Evolutionary conservation across 2,797 vertebrate genomes (phyloP), one percentile per base, ranked within the genome.

Genomic region (Paedocypris micromegethes): DNA sequence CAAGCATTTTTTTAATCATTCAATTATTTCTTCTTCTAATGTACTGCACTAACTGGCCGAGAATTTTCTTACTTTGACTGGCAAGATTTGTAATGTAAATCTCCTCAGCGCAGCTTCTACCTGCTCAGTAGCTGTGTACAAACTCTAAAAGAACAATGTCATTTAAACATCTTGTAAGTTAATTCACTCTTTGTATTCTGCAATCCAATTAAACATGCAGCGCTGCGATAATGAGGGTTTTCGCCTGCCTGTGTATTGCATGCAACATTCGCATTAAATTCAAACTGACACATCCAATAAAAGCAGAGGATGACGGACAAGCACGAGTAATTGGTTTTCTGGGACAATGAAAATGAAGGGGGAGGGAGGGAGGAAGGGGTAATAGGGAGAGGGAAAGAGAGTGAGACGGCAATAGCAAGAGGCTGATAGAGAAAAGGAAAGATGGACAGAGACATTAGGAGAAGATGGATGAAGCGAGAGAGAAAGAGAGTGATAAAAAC

Each of bases 281-380:
- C 54, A 69, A 63, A 73, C 72, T 74, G 75, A 81, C 65, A 68
- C 73, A 55, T 59, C 72, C 78, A 77, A 76, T 58, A 76, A 74
- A 75, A 76, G 58, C 41, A 75, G 58, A 72, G 75, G 76, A 75
- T 77, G 78, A 79, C 55, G 66, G 75, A 79, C 78, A 76, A 76
- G 77, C 74, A 59, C 57, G 69, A 72, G 75, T 79, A 81, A 78
- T 81, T 77, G 72, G 75, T 77, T 81, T 81, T 79, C 74, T 72
- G 66, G 75, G 74, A 81, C 75, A 81, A 79, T 79, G 78, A 81
- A 78, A 78, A 74, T 68, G 67, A 62, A 59, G 54, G 49, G 58
- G 56, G 53, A 55, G 50, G 8, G 52, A 70, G 66, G 64, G 63
- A 63, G 48, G 43, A 9, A 46, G 63, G 64, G 60, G 37, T 23